phyloP scores from a whole-genome alignment of 1,140 invertebrate species.

The Philopotamus ludificatus region DNA sequence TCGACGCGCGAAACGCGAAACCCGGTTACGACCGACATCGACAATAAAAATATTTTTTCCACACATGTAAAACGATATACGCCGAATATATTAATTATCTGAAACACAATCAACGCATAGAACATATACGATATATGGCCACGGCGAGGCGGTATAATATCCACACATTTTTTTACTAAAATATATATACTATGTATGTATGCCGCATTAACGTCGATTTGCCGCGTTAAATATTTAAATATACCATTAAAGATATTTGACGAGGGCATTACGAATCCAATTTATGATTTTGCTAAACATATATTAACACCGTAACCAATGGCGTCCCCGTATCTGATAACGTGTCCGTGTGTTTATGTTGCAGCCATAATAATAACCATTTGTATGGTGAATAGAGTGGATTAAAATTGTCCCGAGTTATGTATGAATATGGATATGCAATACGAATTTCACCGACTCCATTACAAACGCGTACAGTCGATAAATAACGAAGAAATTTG shows the following conservation, averaged over 20 bases:
- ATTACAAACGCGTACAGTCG: no score
- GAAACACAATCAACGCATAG: no score
- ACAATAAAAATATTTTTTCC: no score
- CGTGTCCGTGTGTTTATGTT: conserved; percentile 30
- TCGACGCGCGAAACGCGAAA: conserved; percentile 8
- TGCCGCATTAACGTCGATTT: neutral
- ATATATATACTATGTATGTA: neutral
- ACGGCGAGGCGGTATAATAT: no score
- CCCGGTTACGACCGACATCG: neutral
- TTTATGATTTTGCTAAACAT: conserved; percentile 22
- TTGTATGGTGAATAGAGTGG: conserved; percentile 30
- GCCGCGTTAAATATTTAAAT: conserved; percentile 16
- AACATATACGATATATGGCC: no score
- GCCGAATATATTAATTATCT: no score
- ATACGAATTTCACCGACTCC: no score
- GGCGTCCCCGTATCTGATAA: conserved; percentile 23
- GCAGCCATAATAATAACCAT: conserved; percentile 33
- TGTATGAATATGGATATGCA: no score
- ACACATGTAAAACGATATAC: no score
- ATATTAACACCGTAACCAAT: conserved; percentile 27
- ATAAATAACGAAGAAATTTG: no score
- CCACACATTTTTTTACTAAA: neutral
- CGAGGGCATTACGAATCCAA: conserved; percentile 13
- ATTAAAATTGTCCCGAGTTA: no score
- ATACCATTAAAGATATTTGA: conserved; percentile 17